Percentiles rank a stretch among this genome's conserved stretches.
phyloP scores from a whole-genome alignment of 64 coral and sea anemone species.

The Cladopsammia gracilis region DNA sequence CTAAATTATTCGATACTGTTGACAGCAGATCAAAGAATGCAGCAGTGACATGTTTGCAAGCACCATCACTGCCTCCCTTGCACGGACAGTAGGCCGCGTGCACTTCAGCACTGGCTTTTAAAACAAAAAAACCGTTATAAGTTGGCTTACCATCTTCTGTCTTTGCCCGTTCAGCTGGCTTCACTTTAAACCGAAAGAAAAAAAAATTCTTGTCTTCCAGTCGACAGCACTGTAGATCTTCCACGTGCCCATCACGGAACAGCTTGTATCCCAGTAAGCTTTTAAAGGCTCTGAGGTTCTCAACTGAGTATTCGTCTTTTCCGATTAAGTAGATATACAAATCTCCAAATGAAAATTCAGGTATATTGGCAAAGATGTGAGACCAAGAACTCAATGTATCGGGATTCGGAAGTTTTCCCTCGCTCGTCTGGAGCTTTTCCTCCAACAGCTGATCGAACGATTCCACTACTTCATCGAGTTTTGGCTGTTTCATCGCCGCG shows the following conservation, averaged over 20 bases:
- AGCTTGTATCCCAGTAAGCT: conserved; percentile 72
- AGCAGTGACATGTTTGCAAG: conserved; percentile 65
- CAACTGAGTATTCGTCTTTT: conserved; percentile 73
- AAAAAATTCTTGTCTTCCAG: conserved; percentile 52
- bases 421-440: conserved; percentile 70
- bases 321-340: conserved; percentile 71
- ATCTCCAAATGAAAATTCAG: conserved; percentile 74
- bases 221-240: conserved; percentile 70
- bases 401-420: conserved; percentile 55
- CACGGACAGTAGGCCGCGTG: conserved; percentile 70
- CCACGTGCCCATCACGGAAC: conserved; percentile 69
- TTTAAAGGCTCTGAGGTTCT: conserved; percentile 68
- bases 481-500: conserved; percentile 49
- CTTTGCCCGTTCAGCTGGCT: conserved; percentile 73
- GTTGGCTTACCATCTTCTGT: conserved; percentile 56
- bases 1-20: conserved; percentile 73
- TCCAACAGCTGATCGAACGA: conserved; percentile 39
- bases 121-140: conserved; percentile 78
- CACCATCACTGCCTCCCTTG: conserved; percentile 73
- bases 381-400: conserved; percentile 57
- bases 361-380: conserved; percentile 61
- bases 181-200: conserved; percentile 66
- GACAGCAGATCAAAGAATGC: conserved; percentile 67
- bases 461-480: conserved; percentile 50
- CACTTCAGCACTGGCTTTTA: conserved; percentile 71